phyloP scores from a whole-genome alignment of 2,888 invertebrate species.

The Apotomis turbidana region DNA sequence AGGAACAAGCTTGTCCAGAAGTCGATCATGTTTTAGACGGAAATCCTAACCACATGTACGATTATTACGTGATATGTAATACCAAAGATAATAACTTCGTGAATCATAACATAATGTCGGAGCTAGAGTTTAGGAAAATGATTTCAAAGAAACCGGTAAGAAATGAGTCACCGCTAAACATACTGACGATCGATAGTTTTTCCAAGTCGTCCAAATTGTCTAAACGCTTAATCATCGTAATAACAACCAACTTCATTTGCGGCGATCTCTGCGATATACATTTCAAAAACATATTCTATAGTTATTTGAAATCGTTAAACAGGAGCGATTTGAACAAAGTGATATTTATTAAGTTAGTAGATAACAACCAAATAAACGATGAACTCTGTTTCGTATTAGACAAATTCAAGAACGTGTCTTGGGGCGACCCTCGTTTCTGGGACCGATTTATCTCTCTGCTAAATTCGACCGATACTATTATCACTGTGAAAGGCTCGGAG shows the following conservation, averaged over 20 bases:
- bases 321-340: constrained; percentile 77
- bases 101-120: constrained; percentile 87
- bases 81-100: constrained; percentile 90
- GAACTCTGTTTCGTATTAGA: constrained; percentile 76
- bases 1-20: constrained; percentile 86
- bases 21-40: constrained; percentile 86
- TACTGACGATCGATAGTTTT: constrained; percentile 80
- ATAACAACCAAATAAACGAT: constrained; percentile 77
- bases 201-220: constrained; percentile 78
- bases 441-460: constrained; percentile 91
- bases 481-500: constrained; percentile 75
- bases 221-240: constrained; percentile 83
- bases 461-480: constrained; percentile 85
- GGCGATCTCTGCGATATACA: constrained; percentile 78
- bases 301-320: constrained; percentile 77
- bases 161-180: constrained; percentile 87
- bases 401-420: constrained; percentile 87
- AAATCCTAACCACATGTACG: constrained; percentile 89
- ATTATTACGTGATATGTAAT: constrained; percentile 94
- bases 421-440: constrained; percentile 93
- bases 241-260: constrained; percentile 83
- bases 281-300: constrained; percentile 80
- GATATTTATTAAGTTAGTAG: constrained; percentile 76
- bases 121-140: constrained; percentile 88
- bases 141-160: constrained; percentile 88